Base-by-base conservation (phyloP, 2,113 vertebrate species). In the Tachuris rubrigastra region DNA sequence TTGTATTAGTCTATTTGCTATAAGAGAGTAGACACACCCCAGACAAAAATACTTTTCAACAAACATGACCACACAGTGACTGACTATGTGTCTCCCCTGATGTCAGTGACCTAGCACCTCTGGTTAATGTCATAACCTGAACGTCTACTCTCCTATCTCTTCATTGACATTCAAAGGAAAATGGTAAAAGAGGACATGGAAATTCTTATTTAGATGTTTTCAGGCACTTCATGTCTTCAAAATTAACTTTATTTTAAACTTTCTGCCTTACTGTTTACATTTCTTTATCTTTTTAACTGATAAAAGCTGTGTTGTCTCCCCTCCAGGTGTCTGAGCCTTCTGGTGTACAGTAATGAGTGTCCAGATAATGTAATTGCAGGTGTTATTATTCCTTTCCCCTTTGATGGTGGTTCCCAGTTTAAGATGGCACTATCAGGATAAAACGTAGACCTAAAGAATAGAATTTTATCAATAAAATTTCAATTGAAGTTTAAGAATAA, bases 71-170 rank as follows among this genome's bases (percentile, higher is more conserved):
- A 33, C 20, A 5, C 17, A 28, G 13, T n/a, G 53, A 35, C 7
- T 0, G 0, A 33, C 7, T 0, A 0, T 27, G 6, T n/a, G 5
- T 41, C 8, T 62, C 10, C 72, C n/a, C 28, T 30, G 15, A 3
- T 17, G 31, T 33, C 46, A 37, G 52, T 31, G 17, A 9, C 0
- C 0, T 9, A 39, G 23, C 25, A 85, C 7, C 9, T 30, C 33
- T 80, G 41, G 18, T 56, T 23, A 14, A 18, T 47, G 8, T 6
- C 20, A 27, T 76, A 47, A 65, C 21, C 33, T 60, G 20, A 56
- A 39, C 1, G 0, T n/a, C 59, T 30, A 9, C 9, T 68, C 12
- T 71, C 15, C 17, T 37, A 8, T 21, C 27, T 82, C 28, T 67
- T 75, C 16, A 25, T 12, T 47, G 39, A 16, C 25, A 33, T 20